Evolutionary conservation across 1,140 invertebrate genomes (phyloP), one percentile per base, ranked within the genome.

Genomic region (Listronotus oregonensis): DNA sequence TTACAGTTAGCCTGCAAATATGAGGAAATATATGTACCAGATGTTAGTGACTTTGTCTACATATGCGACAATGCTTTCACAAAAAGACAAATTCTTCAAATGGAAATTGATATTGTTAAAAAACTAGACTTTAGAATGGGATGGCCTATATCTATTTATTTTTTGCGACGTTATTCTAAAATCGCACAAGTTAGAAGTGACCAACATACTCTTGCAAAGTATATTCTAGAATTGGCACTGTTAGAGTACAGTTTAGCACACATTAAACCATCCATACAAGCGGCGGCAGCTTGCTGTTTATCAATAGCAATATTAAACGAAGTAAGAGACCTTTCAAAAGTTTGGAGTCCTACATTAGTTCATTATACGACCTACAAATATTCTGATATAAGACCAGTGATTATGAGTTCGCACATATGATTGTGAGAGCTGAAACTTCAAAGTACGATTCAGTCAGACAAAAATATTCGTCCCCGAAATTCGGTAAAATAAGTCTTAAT

Each of bases 1-100:
- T 88, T 98, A 85, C 90, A 95, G 69, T 88, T 98, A 62, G 95
- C 96, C 10, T 89, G 90, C 70, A 99, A 98, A 79, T 98, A 96
- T 75, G 96, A 98, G 81, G 97, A 99, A 82, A 92, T 97, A 75
- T 94, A 91, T 73, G 85, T 90, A 6, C 95, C 96, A 3, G 91
- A 94, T 57, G 85, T 97, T 31, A 81, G 80, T 1, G 96, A 98
- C 79, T 98, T 96, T 82, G 89, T 95, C 7, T 96, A 91, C 73
- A 93, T 98, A 43, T 93, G 94, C 14, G 95, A 96, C 79, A 89
- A 95, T 78, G 89, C 71, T n/a, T 74, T 71, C 52, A 66, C 52
- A 5, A 71, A 64, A 17, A 49, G 59, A 44, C 65, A 74, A 50
- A 63, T 74, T 34, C 50, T 74, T n/a, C 51, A 59, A 54, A 97